A percentile compares a stretch with the other conserved stretches of the same genome.
phyloP scores from a whole-genome alignment of 2,888 invertebrate genomes.

The Drosophila infuscata region DNA sequence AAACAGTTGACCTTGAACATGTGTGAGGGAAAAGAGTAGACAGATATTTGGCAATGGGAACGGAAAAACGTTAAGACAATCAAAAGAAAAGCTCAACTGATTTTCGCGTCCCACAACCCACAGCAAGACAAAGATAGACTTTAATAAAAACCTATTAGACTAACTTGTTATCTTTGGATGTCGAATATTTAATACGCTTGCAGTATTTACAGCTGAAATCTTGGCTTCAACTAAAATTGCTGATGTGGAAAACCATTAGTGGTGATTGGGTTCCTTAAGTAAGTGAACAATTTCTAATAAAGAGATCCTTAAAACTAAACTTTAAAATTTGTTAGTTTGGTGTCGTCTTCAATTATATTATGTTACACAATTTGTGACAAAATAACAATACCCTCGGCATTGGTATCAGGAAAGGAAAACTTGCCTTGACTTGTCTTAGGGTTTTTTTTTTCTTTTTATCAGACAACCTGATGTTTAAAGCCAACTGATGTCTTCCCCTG shows the following conservation, averaged over 20 bases:
- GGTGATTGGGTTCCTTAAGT: not conserved
- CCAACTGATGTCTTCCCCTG: conserved; percentile 40
- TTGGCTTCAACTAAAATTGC: not conserved
- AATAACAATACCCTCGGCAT: not conserved
- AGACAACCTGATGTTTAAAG: conserved; percentile 49
- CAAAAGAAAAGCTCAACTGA: not conserved
- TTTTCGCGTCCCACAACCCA: not conserved
- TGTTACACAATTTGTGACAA: not conserved
- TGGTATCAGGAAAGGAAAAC: not conserved
- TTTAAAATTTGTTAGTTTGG: not conserved
- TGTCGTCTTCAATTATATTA: not conserved
- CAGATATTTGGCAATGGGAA: conserved; percentile 11
- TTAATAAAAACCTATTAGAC: not conserved
- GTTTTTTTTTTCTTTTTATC: conserved; percentile 36
- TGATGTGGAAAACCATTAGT: not conserved
- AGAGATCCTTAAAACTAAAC: no score
- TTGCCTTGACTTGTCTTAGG: conserved; percentile 32
- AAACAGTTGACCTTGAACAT: conserved; percentile 65
- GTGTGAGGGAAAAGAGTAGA: conserved; percentile 12
- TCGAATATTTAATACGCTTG: not conserved
- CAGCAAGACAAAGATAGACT: not conserved
- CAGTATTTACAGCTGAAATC: not conserved
- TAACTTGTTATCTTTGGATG: not conserved
- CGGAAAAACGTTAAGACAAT: not conserved
- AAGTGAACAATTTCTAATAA: not conserved